These are phyloP conservation scores for Silurus lanzhouensis DNA, from an alignment of 2,797 vertebrate species.

Conservation along the genomic window DNA sequence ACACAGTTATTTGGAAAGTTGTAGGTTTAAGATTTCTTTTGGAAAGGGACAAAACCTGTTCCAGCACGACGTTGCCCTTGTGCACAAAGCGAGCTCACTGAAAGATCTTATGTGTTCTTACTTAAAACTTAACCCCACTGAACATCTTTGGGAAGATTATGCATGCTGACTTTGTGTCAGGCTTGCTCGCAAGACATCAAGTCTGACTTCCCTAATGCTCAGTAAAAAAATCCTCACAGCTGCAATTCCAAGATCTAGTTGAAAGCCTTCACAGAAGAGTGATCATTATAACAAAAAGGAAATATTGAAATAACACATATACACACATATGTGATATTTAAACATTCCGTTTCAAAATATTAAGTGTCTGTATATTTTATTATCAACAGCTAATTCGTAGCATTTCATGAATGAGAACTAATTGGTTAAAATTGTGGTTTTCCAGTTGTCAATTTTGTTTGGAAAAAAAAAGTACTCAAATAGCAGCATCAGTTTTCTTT, in stretches of 20 bases:
- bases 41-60: not conserved
- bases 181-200: not conserved
- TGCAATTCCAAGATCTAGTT: not conserved
- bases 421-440: not conserved
- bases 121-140: not conserved
- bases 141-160: not conserved
- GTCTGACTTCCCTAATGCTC: not conserved
- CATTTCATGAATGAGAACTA: not conserved
- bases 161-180: slow-evolving; percentile 4
- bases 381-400: not conserved
- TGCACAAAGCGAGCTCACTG: not conserved
- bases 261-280: not conserved
- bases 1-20: not conserved
- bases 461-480: not conserved
- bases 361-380: too few relatives aligned
- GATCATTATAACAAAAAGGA: not conserved
- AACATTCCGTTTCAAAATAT: too few relatives aligned
- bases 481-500: not conserved
- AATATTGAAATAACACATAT: not conserved
- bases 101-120: not conserved
- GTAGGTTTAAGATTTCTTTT: not conserved
- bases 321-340: too few relatives aligned
- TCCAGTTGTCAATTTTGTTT: not conserved
- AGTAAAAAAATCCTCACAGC: not conserved
- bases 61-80: not conserved